These are phyloP conservation scores for Eilema caniola DNA, from an alignment of 2,888 invertebrate species.

Conservation along the genomic window DNA sequence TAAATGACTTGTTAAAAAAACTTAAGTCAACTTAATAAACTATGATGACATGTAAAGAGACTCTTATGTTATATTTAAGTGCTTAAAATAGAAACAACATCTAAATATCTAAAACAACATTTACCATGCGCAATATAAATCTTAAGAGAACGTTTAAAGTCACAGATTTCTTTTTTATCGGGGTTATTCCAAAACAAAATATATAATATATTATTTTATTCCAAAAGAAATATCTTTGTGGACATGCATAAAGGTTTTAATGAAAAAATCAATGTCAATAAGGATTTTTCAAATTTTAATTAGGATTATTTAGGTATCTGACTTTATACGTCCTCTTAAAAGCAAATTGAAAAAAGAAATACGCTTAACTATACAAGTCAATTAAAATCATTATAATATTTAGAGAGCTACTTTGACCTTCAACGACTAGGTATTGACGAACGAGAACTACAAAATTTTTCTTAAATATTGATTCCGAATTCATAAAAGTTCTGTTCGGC, in stretches of 20 bases:
- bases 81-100: constrained; percentile 8
- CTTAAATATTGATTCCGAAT: not conserved
- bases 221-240: not conserved
- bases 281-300: not conserved
- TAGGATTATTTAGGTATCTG: not conserved
- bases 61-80: constrained; percentile 1
- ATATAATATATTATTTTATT: not conserved
- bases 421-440: not conserved
- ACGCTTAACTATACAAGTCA: constrained; percentile 1
- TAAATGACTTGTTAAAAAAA: constrained; percentile 9
- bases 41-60: not conserved
- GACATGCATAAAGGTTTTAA: not conserved
- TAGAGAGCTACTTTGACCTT: constrained; percentile 11
- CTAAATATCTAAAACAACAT: constrained; percentile 12
- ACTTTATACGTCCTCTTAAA: not conserved
- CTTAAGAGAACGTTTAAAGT: not conserved
- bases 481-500: not conserved
- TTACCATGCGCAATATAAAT: constrained; percentile 9
- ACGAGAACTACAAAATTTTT: not conserved
- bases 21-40: not conserved
- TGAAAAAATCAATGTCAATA: not conserved
- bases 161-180: not conserved
- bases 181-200: too few species aligned
- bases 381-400: constrained; percentile 11
- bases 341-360: constrained; percentile 11